Evolutionary conservation across 2,888 invertebrate genomes (phyloP), one percentile per base, ranked within the genome.

Genomic region (Galerucella calmariensis): DNA sequence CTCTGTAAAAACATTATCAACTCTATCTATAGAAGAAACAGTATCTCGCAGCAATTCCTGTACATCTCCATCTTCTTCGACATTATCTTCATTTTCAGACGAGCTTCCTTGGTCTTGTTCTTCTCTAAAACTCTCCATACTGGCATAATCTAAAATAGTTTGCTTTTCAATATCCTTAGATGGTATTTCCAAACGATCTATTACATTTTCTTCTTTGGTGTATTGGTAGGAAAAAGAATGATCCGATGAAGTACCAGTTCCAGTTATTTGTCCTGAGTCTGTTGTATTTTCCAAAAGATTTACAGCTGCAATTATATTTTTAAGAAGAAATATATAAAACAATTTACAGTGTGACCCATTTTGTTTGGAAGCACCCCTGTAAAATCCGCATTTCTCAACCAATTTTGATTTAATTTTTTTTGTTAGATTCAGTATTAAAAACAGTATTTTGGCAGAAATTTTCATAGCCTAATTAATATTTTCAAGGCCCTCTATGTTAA

Each of bases 211-310:
- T 8, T 61, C 72, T 2, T 80, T 76, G 10, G 81, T 78, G 65
- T 85, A 83, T 80, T 88, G 87, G 67, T 88, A 88, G 12, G 81
- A 79, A 73, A 83, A 85, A 0, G 87, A 86, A 76, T 86, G 85
- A 24, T 86, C 85, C 9, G 83, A 83, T 9, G 83, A 80, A 1
- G 74, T 67, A 51, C 79, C 79, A 24, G 78, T 73, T 58, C 77
- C 68, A 24, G 62, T 68, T 6, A 27, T 20, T 11, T 69, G 66
- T 41, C 78, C 69, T 62, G 56, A 11, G 66, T 75, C 78, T 2
- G 67, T 53, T 62, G 44, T 48, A 6, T 12, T 20, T 48, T 73
- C 56, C 9, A 67, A 56, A 20, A 35, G 58, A 46, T 74, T 35
- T 9, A n/a, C 8, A n/a, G 2, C 62, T 62, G 35, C 14, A 62